A percentile compares a stretch with the other conserved stretches of the same genome.
These are phyloP conservation scores for Arctocebus calabarensis DNA, from an alignment of 2,797 vertebrate genomes.

Conservation along the genomic window DNA sequence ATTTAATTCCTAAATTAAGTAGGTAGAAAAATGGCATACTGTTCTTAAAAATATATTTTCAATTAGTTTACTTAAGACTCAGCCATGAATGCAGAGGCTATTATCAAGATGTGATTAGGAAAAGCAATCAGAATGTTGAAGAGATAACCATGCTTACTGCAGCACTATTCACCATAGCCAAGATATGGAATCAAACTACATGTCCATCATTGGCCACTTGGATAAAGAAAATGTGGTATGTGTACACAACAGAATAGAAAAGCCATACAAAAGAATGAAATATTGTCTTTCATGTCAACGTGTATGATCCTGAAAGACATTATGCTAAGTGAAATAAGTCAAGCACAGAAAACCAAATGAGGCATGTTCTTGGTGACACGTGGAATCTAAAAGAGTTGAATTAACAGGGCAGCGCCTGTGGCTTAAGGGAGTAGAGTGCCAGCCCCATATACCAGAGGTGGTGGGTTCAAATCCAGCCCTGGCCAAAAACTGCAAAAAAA, in stretches of 20 bases:
- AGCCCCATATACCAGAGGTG: too few relatives aligned
- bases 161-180: not conserved
- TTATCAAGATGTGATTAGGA: conserved; percentile 74
- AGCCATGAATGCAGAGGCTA: conserved; percentile 81
- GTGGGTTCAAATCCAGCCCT: too few relatives aligned
- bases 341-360: not conserved
- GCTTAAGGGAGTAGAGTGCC: too few relatives aligned
- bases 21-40: conserved; percentile 79
- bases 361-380: not conserved
- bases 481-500: too few relatives aligned
- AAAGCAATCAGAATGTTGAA: not conserved
- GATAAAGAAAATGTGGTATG: not conserved
- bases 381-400: not conserved
- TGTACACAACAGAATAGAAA: too few relatives aligned
- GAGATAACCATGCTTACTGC: not conserved
- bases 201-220: too few relatives aligned
- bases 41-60: conserved; percentile 81
- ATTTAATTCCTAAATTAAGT: conserved; percentile 66
- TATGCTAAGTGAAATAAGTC: not conserved
- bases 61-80: conserved; percentile 81
- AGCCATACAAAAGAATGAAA: not conserved
- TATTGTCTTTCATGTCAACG: not conserved
- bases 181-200: not conserved
- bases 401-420: not conserved
- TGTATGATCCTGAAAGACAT: not conserved